Percentiles rank a stretch among this genome's conserved stretches.
Conservation (phyloP, 2,113 vertebrate species). For the Salvelinus namaycush region DNA sequence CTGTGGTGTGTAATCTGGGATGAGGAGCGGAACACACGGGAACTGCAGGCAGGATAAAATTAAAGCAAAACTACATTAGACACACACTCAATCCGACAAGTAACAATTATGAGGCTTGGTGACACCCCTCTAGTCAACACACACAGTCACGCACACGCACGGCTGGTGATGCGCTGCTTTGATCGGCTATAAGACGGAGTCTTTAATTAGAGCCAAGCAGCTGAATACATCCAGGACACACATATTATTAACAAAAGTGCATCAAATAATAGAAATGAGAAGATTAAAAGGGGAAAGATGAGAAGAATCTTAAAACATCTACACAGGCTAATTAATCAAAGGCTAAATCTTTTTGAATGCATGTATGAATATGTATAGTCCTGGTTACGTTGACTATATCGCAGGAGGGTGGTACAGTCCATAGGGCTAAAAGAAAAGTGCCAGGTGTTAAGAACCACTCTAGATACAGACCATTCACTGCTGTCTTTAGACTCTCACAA, state of each 20-base stretch:
- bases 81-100: conserved; percentile 5
- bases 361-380: neutral
- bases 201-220: neutral
- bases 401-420: no score
- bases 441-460: no score
- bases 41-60: neutral
- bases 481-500: no score
- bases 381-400: no score
- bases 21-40: neutral
- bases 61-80: neutral
- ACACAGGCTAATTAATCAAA: neutral
- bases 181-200: neutral
- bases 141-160: neutral
- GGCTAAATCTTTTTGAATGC: neutral
- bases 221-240: neutral
- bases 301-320: neutral
- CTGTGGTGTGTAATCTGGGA: neutral
- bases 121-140: neutral
- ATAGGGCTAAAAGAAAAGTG: no score
- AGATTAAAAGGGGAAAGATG: neutral
- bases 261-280: neutral
- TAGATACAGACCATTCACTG: no score
- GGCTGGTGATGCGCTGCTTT: no score
- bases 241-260: neutral
- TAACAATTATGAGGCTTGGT: neutral